Evolutionary conservation across 2,888 invertebrate species (phyloP), one percentile per base, ranked within the genome.

Genomic region (Acanthosepion pharaonis): DNA sequence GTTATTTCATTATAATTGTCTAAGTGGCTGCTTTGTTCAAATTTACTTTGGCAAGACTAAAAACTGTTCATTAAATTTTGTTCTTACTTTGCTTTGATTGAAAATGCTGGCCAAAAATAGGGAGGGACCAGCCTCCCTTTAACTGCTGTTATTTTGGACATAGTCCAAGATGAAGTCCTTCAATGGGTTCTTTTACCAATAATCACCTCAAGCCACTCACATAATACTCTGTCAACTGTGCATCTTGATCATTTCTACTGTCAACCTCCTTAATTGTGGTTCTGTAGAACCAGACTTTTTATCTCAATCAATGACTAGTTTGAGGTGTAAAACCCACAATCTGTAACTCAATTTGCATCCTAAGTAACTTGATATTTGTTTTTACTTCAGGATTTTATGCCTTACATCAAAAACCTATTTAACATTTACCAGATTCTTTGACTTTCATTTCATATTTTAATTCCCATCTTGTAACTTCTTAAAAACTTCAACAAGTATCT

Each of bases 21-120:
- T 11, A 51, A 64, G 28, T 64, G 64, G 25, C n/a, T n/a, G 78
- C 78, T 78, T 78, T 78, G 78, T 78, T 78, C 78, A 78, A 78
- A n/a, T 78, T 78, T 78, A n/a, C 78, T 78, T 78, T 78, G 78
- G 78, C 78, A 78, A 78, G n/a, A 78, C 78, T 33, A 33, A 78
- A 78, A 78, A 33, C n/a, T 33, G 15, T 78, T 78, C 78, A 78
- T 78, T 78, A 78, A 78, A 78, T n/a, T 18, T 78, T 33, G 11
- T 33, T 11, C n/a, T n/a, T 33, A 1, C n/a, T 78, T 78, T 78
- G 15, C n/a, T 33, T 78, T 18, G n/a, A 78, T 59, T 59, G 20
- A 59, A 59, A 59, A 1, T 59, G 23, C 59, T 23, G 5, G 59
- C 78, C n/a, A 78, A 78, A 78, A 78, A 78, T 78, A 78, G 78